These are phyloP conservation scores for Exaiptasia diaphana DNA, from an alignment of 64 coral and sea anemone genomes.

Conservation along the genomic window DNA sequence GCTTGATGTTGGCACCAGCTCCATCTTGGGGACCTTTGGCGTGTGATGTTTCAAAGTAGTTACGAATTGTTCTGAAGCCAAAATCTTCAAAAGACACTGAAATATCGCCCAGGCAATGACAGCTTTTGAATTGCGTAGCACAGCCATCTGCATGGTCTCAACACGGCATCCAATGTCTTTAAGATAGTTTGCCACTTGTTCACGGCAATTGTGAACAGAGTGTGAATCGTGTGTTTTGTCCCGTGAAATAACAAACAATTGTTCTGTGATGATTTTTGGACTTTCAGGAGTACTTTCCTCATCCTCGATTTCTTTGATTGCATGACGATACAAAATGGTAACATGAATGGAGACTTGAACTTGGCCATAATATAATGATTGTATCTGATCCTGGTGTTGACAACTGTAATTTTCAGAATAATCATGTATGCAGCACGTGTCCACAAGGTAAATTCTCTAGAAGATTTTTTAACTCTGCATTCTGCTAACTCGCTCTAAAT, in stretches of 20 bases:
- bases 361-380: not conserved
- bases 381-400: constrained; percentile 4
- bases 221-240: too few species aligned
- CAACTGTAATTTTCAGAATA: constrained; percentile 53
- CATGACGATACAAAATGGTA: constrained; percentile 1
- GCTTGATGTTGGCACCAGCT: too few species aligned
- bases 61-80: too few species aligned
- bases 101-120: too few species aligned
- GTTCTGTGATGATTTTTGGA: constrained; percentile 13
- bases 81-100: constrained; percentile 14
- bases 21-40: constrained; percentile 32
- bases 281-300: not conserved
- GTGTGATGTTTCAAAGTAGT: too few species aligned
- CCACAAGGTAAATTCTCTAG: constrained; percentile 22
- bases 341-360: constrained; percentile 23
- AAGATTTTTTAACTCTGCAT: constrained; percentile 47
- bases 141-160: constrained; percentile 25
- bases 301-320: not conserved
- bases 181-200: too few species aligned
- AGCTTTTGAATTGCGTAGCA: constrained; percentile 23
- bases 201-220: too few species aligned
- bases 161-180: too few species aligned
- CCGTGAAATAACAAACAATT: too few species aligned
- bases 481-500: constrained; percentile 57
- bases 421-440: constrained; percentile 27